phyloP scores from a whole-genome alignment of 2,888 invertebrate species.

The Aporophyla nigra region DNA sequence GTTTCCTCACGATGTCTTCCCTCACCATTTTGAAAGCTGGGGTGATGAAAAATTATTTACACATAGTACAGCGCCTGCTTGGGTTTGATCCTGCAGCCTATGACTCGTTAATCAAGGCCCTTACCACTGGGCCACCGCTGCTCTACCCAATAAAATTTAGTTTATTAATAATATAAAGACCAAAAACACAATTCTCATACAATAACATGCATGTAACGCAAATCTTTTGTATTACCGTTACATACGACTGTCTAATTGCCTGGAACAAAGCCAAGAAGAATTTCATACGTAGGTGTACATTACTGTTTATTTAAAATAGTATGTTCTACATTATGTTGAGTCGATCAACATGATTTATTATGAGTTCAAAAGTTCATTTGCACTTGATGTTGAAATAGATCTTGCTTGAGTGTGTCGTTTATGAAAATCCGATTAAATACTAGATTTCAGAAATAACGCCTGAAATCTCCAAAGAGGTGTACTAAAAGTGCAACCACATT shows the following conservation, averaged over 20 bases:
- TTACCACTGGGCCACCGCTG: no score
- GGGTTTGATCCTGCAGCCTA: no score
- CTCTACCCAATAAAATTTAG: no score
- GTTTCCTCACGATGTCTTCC: no score
- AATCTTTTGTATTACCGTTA: slow-evolving; percentile 59
- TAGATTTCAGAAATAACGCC: neutral
- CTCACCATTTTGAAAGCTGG: no score
- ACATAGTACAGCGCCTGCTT: no score
- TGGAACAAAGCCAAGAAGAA: slow-evolving; percentile 79
- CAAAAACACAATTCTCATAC: neutral
- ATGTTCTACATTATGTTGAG: slow-evolving; percentile 18
- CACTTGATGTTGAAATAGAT: slow-evolving; percentile 1
- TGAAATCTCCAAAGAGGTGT: no score
- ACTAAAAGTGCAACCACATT: no score
- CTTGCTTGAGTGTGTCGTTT: neutral
- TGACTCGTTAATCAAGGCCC: no score
- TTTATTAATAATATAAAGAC: no score
- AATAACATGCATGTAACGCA: slow-evolving; percentile 6
- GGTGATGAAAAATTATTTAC: no score
- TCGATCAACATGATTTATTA: slow-evolving; percentile 20
- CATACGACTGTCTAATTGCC: slow-evolving; percentile 84
- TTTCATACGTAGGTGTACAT: slow-evolving; percentile 68
- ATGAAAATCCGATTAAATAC: neutral
- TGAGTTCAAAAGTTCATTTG: slow-evolving; percentile 36
- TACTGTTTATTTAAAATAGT: slow-evolving; percentile 24